Evolutionary conservation across 2,113 vertebrate species (phyloP).

Genomic region (Micronycteris hirsuta): DNA sequence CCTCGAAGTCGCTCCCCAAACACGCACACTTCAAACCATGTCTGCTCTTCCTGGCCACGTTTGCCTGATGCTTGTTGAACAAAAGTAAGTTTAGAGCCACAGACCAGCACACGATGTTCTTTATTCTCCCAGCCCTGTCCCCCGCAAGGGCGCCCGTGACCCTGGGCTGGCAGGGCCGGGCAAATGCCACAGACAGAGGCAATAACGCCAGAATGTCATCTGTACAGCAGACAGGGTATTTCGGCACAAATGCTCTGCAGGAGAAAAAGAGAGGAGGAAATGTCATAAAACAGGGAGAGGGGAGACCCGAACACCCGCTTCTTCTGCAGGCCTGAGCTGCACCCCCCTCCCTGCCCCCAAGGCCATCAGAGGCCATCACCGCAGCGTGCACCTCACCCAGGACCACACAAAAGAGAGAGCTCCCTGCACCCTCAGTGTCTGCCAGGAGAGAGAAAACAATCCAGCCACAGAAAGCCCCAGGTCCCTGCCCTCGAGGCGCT

Average conservation of each 20-base stretch:
- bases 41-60: not conserved
- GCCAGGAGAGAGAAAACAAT: not conserved
- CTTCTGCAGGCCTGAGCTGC: not conserved
- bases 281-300: not conserved
- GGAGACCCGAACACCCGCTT: not conserved
- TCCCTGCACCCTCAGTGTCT: not conserved
- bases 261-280: not conserved
- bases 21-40: not conserved
- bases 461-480: not conserved
- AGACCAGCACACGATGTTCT: not conserved
- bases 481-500: not conserved
- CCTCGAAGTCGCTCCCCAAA: not conserved
- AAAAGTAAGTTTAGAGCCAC: not conserved
- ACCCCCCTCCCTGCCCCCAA: not conserved
- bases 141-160: not conserved
- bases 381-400: not conserved
- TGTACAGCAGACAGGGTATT: not conserved
- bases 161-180: not conserved
- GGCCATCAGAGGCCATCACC: not conserved
- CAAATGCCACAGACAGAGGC: not conserved
- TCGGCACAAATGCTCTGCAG: not conserved
- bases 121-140: not conserved
- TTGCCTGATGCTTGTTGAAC: not conserved
- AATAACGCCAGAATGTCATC: not conserved
- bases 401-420: too few relatives aligned